Evolutionary conservation across 2,888 invertebrate species (phyloP), one percentile per base, ranked within the genome.

Genomic region (Eristalinus sepulchralis): DNA sequence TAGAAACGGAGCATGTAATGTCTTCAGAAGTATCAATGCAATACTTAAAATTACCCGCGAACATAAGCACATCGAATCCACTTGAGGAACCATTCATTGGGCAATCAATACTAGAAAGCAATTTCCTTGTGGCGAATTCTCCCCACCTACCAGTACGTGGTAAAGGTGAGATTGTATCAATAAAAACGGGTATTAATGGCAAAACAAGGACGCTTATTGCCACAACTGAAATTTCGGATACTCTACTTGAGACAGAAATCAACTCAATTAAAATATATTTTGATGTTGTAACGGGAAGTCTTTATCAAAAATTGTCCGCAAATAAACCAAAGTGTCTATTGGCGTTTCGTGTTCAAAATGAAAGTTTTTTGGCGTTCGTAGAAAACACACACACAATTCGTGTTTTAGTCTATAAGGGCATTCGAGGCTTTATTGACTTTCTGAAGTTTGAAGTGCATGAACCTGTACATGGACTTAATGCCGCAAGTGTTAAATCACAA

Each of bases 231-330:
- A 77, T 24, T 1, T 79, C 24, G 13, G 63, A 88, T 0, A 80
- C 88, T 53, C 24, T 85, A 0, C 36, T 83, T 27, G 64, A 59
- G 0, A 77, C 78, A 9, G 77, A 86, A 33, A 84, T 91, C 47
- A 92, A 93, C 88, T 90, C 91, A 39, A 92, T 94, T 27, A 89
- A 93, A 92, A 91, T 94, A 70, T 94, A 93, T 88, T 91, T 93
- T 84, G 92, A 94, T 89, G 90, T 92, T 1, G 88, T 91, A 6
- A 90, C 90, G 13, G 94, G 93, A 2, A 92, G 91, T 63, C 88
- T 95, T 20, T 93, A 94, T 86, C 94, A 95, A 88, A 93, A 93
- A 66, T 92, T 95, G 71, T 88, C 91, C 5, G 91, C 93, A 0
- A 91, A 91, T 5, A 93, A 92, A 80, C 94, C 95, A 4, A 92